Conservation (phyloP, 1,140 invertebrate genomes). For the Platyura marginata region DNA sequence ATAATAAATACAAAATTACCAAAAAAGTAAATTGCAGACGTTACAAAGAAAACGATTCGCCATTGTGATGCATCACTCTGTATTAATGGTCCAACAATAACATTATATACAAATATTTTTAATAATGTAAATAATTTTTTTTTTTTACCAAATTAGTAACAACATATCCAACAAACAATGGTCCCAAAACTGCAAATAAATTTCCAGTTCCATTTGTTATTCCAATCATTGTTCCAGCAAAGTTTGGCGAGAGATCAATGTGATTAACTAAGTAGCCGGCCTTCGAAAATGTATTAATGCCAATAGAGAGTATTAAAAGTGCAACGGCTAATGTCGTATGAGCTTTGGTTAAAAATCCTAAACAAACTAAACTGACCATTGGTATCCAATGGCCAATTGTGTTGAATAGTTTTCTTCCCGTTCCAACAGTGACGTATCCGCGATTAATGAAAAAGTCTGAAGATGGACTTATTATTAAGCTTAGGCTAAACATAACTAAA, state of each 20-base stretch:
- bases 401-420: constrained; percentile 46
- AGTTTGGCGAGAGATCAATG: constrained; percentile 60
- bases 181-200: constrained; percentile 49
- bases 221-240: constrained; percentile 46
- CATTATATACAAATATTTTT: background rate
- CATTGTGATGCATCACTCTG: constrained; percentile 27
- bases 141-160: constrained; percentile 30
- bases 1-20: constrained; percentile 42
- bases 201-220: constrained; percentile 62
- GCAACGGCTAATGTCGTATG: constrained; percentile 32
- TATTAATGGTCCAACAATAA: background rate
- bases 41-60: constrained; percentile 44
- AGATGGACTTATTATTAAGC: constrained; percentile 42
- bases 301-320: constrained; percentile 48
- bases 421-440: constrained; percentile 28
- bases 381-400: constrained; percentile 39
- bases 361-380: constrained; percentile 36
- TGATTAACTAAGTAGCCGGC: constrained; percentile 50
- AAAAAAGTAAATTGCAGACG: constrained; percentile 36
- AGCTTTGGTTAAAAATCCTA: constrained; percentile 37
- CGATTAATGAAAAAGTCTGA: constrained; percentile 41
- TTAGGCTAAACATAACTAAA: constrained; percentile 46
- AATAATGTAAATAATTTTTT: background rate
- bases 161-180: constrained; percentile 40
- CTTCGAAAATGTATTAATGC: constrained; percentile 54